These are phyloP conservation scores for Otis tarda DNA, from an alignment of 2,113 vertebrate genomes.

Conservation along the genomic window DNA sequence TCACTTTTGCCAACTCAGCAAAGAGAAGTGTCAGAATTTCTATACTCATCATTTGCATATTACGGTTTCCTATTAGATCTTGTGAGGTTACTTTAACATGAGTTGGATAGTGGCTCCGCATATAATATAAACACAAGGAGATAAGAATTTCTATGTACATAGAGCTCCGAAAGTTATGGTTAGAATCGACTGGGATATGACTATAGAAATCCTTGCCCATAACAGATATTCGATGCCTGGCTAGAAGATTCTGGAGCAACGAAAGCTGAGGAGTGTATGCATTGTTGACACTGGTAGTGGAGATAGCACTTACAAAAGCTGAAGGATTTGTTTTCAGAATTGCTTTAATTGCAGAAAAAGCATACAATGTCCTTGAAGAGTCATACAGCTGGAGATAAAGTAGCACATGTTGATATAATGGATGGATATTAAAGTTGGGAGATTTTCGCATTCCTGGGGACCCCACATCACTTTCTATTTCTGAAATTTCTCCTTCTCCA, in stretches of 20 bases:
- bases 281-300: conserved; percentile 96
- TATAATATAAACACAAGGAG: conserved; percentile 93
- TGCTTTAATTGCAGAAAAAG: conserved; percentile 91
- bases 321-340: conserved; percentile 91
- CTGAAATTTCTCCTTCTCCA: conserved; percentile 96
- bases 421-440: conserved; percentile 90
- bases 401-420: conserved; percentile 94
- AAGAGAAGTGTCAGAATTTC: conserved; percentile 95
- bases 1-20: conserved; percentile 91
- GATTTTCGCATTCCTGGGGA: conserved; percentile 86
- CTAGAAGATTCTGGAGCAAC: conserved; percentile 93
- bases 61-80: conserved; percentile 93
- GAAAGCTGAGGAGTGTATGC: conserved; percentile 95
- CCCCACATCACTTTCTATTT: conserved; percentile 95
- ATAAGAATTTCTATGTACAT: conserved; percentile 99
- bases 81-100: conserved; percentile 88
- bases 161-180: conserved; percentile 94
- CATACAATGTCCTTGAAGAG: conserved; percentile 93
- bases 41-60: conserved; percentile 97
- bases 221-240: conserved; percentile 95
- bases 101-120: conserved; percentile 94
- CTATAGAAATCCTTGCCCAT: conserved; percentile 99
- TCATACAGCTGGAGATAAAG: conserved; percentile 98
- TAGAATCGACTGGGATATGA: conserved; percentile 93
- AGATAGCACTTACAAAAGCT: conserved; percentile 95